Percentiles rank a stretch among this genome's conserved stretches.
These are phyloP conservation scores for Lophotis ruficrista DNA, from an alignment of 2,113 vertebrate genomes.

Conservation along the genomic window DNA sequence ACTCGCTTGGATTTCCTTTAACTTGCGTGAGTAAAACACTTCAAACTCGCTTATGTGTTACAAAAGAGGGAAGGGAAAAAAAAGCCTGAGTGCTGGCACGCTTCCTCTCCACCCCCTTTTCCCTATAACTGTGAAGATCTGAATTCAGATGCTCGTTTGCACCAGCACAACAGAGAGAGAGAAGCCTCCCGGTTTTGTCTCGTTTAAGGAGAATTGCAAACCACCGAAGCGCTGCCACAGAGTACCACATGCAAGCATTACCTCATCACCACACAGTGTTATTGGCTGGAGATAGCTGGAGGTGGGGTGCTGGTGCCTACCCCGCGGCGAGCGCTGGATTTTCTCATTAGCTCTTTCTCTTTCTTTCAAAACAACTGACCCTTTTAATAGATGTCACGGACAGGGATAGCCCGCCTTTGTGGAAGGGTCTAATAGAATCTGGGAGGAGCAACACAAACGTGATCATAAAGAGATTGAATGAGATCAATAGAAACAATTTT, in stretches of 20 bases:
- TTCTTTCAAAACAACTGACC: constrained; percentile 19
- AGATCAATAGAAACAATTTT: neutral
- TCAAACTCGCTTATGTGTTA: neutral
- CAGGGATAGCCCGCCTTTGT: neutral
- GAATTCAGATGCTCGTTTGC: neutral
- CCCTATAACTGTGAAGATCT: neutral
- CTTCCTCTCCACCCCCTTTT: neutral
- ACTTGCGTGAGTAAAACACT: neutral
- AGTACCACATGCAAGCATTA: neutral
- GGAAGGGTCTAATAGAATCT: neutral
- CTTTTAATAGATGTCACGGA: constrained; percentile 19
- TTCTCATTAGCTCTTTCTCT: constrained; percentile 39
- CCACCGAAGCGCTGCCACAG: neutral
- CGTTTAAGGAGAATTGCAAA: neutral
- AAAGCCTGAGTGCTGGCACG: neutral
- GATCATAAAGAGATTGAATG: neutral
- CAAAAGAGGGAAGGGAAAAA: neutral
- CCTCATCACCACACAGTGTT: neutral
- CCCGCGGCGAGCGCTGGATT: neutral
- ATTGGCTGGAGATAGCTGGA: constrained; percentile 54
- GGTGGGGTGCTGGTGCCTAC: neutral
- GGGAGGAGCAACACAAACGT: neutral
- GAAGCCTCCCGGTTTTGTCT: neutral
- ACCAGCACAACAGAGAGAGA: neutral
- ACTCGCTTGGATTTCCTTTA: constrained; percentile 10